Percentiles rank a stretch among this genome's conserved stretches.
These are phyloP conservation scores for Agelastica alni DNA, from an alignment of 2,888 invertebrate species.

Conservation along the genomic window DNA sequence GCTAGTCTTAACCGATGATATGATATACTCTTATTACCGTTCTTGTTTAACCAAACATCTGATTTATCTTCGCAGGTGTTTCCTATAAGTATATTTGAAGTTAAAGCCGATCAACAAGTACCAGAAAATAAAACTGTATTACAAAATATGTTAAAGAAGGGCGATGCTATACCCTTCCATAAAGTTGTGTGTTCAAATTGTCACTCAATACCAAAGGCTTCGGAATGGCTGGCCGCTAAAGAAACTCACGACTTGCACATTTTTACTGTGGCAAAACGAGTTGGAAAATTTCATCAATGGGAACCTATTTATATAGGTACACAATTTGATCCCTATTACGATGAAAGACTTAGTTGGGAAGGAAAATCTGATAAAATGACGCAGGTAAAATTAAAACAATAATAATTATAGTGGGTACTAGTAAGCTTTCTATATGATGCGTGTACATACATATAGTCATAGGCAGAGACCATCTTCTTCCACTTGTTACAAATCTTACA, in stretches of 20 bases:
- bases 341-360: conserved; percentile 49
- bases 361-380: conserved; percentile 48
- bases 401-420: too few relatives aligned
- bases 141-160: conserved; percentile 37
- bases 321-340: conserved; percentile 47
- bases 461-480: too few relatives aligned
- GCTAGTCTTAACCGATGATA: too few relatives aligned
- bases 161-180: conserved; percentile 45
- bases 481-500: too few relatives aligned
- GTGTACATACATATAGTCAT: too few relatives aligned
- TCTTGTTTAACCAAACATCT: too few relatives aligned
- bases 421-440: too few relatives aligned
- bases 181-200: conserved; percentile 38
- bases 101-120: conserved; percentile 34
- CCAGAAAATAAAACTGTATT: conserved; percentile 44
- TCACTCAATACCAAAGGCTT: conserved; percentile 35
- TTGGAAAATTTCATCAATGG: conserved; percentile 39
- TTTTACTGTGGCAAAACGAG: conserved; percentile 43
- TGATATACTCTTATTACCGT: conserved; percentile 46
- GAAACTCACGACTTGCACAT: conserved; percentile 38
- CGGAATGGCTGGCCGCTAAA: conserved; percentile 37
- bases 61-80: too few relatives aligned
- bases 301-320: conserved; percentile 50
- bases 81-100: conserved; percentile 48
- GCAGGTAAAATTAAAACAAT: too few relatives aligned